Percentiles rank a stretch among this genome's conserved stretches.
phyloP scores from a whole-genome alignment of 2,888 invertebrate genomes.

The Hemithea aestivaria region DNA sequence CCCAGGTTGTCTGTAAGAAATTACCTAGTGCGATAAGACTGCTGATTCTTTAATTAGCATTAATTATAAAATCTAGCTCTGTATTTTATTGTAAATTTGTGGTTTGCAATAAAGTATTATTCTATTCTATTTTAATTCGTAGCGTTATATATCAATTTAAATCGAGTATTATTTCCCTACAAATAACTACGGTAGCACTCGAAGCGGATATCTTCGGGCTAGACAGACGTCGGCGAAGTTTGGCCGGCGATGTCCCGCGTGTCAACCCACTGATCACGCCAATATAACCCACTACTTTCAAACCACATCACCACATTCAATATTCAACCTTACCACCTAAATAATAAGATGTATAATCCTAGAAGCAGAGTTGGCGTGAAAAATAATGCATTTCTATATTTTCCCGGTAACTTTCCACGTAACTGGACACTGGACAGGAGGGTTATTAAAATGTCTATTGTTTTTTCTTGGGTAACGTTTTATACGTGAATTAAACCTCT shows the following conservation, averaged over 20 bases:
- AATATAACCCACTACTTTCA: constrained; percentile 41
- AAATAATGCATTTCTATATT: constrained; percentile 26
- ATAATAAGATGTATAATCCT: constrained; percentile 10
- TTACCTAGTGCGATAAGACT: no score
- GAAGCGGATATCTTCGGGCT: constrained; percentile 27
- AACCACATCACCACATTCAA: constrained; percentile 4
- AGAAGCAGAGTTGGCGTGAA: constrained; percentile 3
- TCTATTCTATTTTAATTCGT: no score
- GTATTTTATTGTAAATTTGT: no score
- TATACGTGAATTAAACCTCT: no score
- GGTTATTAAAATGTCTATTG: constrained; percentile 16
- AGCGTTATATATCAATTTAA: no score
- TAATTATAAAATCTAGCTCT: no score
- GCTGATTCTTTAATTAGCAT: no score
- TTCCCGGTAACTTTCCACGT: constrained; percentile 22
- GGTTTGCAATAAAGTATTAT: no score
- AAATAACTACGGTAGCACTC: constrained; percentile 36
- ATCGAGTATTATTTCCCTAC: constrained; percentile 20
- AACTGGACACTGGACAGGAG: constrained; percentile 27
- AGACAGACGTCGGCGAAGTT: constrained; percentile 58
- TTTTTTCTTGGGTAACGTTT: neutral
- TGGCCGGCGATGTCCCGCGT: constrained; percentile 50
- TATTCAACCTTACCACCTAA: constrained; percentile 5
- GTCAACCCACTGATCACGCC: constrained; percentile 67
- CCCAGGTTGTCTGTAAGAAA: no score